These are phyloP conservation scores for Priocnemis perturbator DNA, from an alignment of 2,888 invertebrate genomes.

Conservation along the genomic window DNA sequence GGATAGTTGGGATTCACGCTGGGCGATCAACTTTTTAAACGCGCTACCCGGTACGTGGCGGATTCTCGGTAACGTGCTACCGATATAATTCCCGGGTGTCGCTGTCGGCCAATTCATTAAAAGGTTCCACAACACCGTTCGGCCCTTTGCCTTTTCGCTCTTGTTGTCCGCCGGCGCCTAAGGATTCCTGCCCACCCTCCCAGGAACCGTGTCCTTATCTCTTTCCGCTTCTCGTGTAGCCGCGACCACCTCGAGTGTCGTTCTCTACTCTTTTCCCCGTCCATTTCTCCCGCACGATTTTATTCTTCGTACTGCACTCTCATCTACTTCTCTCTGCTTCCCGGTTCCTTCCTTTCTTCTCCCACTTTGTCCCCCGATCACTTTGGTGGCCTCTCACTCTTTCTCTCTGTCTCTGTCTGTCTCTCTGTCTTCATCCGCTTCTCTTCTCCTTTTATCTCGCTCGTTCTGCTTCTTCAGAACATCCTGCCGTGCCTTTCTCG, in stretches of 20 bases:
- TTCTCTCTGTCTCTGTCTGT: too few relatives aligned
- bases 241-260: conserved; percentile 20
- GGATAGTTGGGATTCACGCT: too few relatives aligned
- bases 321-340: not conserved
- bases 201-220: conserved; percentile 37
- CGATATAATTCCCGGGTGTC: conserved; percentile 42
- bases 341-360: not conserved
- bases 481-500: not conserved
- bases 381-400: not conserved
- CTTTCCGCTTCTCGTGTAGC: conserved; percentile 29
- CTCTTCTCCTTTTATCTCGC: not conserved
- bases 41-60: conserved; percentile 5
- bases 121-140: conserved; percentile 30
- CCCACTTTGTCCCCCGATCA: not conserved
- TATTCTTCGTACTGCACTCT: not conserved
- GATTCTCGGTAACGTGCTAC: conserved; percentile 22
- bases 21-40: conserved; percentile 15
- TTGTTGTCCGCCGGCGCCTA: conserved; percentile 25
- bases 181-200: conserved; percentile 23
- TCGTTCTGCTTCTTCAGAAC: not conserved
- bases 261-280: conserved; percentile 6
- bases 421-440: not conserved
- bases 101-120: conserved; percentile 49
- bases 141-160: conserved; percentile 12
- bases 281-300: conserved; percentile 8